Evolutionary conservation across 2,888 invertebrate genomes (phyloP).

Genomic region (Tyria jacobaeae): DNA sequence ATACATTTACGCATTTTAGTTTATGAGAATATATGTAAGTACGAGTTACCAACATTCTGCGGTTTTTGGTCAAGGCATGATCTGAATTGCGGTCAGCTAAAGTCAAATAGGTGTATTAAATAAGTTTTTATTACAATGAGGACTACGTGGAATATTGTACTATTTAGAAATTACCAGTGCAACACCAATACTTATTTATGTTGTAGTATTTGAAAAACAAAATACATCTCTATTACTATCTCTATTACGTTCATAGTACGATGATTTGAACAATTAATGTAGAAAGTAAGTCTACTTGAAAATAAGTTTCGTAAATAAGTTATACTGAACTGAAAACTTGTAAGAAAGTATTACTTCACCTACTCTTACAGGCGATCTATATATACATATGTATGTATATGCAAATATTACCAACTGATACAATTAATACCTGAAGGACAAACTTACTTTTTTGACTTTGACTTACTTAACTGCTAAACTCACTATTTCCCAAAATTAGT

Average conservation of each 20-base stretch:
- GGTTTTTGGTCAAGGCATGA: slow-evolving; percentile 54
- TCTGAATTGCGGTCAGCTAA: slow-evolving; percentile 52
- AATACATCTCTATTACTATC: too few species aligned
- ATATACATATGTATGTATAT: neutral
- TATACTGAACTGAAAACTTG: neutral
- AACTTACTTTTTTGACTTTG: too few species aligned
- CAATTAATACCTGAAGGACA: too few species aligned
- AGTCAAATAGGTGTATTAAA: slow-evolving; percentile 50
- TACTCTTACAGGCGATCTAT: neutral
- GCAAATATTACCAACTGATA: too few species aligned
- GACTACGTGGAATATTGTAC: slow-evolving; percentile 31
- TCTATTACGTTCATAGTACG: neutral
- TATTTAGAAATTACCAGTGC: slow-evolving; percentile 21
- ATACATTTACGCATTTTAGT: slow-evolving; percentile 32
- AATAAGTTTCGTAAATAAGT: neutral
- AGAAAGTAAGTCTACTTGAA: neutral
- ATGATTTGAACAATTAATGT: neutral
- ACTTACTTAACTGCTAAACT: too few species aligned
- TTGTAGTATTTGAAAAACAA: slow-evolving; percentile 1
- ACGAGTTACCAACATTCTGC: slow-evolving; percentile 48
- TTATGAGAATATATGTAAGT: slow-evolving; percentile 23
- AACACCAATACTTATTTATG: slow-evolving; percentile 16
- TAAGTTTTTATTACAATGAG: slow-evolving; percentile 34
- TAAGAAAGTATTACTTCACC: neutral
- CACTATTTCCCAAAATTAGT: too few species aligned